Evolutionary conservation across 1,140 invertebrate species (phyloP).

Genomic region (Belonocnema kinseyi): DNA sequence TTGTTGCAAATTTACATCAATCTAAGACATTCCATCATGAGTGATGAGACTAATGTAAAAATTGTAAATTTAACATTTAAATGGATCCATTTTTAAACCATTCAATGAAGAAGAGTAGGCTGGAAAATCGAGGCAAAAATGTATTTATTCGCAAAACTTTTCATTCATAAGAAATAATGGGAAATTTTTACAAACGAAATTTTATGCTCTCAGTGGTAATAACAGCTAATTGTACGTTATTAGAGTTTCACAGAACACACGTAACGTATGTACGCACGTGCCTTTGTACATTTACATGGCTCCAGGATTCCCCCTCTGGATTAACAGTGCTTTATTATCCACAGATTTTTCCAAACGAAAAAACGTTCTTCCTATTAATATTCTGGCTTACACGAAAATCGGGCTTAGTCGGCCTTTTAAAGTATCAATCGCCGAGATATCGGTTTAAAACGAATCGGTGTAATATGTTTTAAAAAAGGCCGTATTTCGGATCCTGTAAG

Average conservation of each 20-base stretch:
- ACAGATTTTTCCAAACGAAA: constrained; percentile 2
- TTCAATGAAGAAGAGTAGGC: background rate
- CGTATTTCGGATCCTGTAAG: too few relatives aligned
- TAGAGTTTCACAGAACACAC: constrained; percentile 24
- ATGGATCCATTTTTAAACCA: too few relatives aligned
- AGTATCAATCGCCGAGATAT: background rate
- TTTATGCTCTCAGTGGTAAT: constrained; percentile 19
- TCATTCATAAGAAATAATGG: constrained; percentile 11
- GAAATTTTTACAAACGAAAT: constrained; percentile 22
- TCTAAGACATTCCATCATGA: too few relatives aligned
- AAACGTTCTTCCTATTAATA: background rate
- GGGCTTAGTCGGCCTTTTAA: background rate
- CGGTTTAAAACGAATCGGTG: too few relatives aligned
- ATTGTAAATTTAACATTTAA: too few relatives aligned
- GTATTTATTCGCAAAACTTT: background rate
- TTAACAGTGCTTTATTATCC: constrained; percentile 29
- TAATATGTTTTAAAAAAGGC: too few relatives aligned
- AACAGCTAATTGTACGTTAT: constrained; percentile 31
- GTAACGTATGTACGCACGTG: constrained; percentile 8
- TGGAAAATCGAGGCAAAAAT: background rate
- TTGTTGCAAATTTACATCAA: too few relatives aligned
- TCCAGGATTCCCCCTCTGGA: background rate
- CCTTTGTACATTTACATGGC: background rate
- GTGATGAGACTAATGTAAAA: too few relatives aligned
- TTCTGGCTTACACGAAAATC: background rate